Evolutionary conservation across 2,797 vertebrate species (phyloP).

Genomic region (Cetoscarus ocellatus): DNA sequence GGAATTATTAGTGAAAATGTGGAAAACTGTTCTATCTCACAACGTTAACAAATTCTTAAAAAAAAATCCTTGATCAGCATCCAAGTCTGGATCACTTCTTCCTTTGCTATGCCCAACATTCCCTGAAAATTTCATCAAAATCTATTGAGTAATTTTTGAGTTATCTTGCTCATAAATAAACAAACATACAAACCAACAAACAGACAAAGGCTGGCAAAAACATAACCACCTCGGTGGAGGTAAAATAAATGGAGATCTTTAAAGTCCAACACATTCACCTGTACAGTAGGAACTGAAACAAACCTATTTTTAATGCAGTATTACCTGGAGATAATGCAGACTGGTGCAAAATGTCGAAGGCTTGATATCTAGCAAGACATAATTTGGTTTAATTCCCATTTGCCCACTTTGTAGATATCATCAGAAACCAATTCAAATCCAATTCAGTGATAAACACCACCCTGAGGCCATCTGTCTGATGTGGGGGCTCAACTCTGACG

Average conservation of each 20-base stretch:
- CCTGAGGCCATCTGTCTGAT: constrained; percentile 35
- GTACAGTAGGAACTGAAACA: constrained; percentile 1
- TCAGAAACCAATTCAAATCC: constrained; percentile 33
- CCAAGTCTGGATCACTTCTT: no score
- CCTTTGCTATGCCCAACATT: no score
- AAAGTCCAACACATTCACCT: background rate
- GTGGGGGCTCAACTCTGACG: constrained; percentile 23
- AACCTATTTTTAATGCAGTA: background rate
- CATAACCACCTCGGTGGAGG: no score
- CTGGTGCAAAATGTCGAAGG: constrained; percentile 13
- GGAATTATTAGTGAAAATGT: no score
- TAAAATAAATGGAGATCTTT: background rate
- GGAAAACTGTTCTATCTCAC: no score
- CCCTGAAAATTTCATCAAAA: no score
- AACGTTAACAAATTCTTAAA: no score
- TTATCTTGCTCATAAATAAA: no score
- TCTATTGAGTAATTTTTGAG: no score
- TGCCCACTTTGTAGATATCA: constrained; percentile 9
- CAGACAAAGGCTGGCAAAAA: no score
- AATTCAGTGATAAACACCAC: constrained; percentile 40
- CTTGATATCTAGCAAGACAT: constrained; percentile 20
- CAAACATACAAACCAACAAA: no score
- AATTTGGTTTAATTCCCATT: constrained; percentile 28
- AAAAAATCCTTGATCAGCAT: no score
- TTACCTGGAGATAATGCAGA: constrained; percentile 9